Evolutionary conservation across 1,140 invertebrate species (phyloP), one percentile per base, ranked within the genome.

Genomic region (Microplitis demolitor): DNA sequence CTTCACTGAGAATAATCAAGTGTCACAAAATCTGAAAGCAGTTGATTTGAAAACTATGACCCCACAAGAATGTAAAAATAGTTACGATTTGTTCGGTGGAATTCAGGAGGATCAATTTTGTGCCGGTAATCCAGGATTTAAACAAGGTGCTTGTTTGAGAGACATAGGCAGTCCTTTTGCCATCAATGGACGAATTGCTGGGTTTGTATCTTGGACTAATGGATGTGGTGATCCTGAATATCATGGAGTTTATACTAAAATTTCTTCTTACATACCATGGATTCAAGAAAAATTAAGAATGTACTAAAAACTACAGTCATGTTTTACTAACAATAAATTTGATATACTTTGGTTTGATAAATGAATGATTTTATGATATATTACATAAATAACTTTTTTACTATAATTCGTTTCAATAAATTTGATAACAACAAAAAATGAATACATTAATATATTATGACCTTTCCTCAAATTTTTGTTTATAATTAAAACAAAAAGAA

Each of bases 181-280:
- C 11, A 61, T 79, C 5, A 74, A 84, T 56, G 77, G 82, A 24
- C 78, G 76, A 16, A 76, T 86, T 0, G 83, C 83, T 70, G 91
- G 91, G 50, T 85, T 92, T 8, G 88, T 91, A 4, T 90, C 89
- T 6, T 91, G 88, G 87, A 87, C 87, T 11, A 88, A 88, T 34
- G 84, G 88, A 37, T 91, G 90, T 77, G 90, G 85, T 0, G 61
- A 74, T 11, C 74, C 81, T 1, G 77, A 81, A 3, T 87, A 83
- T 72, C 89, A 89, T 1, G 88, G 88, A 0, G 88, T 90, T n/a
- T 90, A 90, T 72, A 88, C 88, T 0, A 78, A 88, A 51, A 84
- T 90, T 3, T 76, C 86, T 2, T 74, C 78, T 9, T 85, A 84
- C n/a, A 68, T 81, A 0, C 79, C 84, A 58, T 88, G 88, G 87